phyloP scores from a whole-genome alignment of 2,113 vertebrate genomes.

The Geococcyx californianus region DNA sequence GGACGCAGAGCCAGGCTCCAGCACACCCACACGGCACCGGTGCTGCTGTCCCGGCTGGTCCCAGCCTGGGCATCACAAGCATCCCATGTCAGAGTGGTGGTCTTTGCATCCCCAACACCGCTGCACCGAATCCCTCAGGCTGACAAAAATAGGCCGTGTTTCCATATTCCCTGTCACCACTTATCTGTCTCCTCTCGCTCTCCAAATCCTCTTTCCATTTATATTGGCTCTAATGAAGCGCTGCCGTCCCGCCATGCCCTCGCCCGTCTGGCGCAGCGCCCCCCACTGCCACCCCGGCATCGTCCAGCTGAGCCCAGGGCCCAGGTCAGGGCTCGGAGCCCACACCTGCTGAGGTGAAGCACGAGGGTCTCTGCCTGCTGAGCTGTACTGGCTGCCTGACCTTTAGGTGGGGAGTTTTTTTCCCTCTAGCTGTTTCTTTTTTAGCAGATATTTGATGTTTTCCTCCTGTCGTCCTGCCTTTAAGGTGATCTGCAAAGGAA shows the following conservation, averaged over 20 bases:
- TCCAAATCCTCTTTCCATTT: slow-evolving; percentile 39
- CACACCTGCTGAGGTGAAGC: not conserved
- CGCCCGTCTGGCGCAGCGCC: not conserved
- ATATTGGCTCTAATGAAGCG: not conserved
- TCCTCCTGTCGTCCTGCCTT: not conserved
- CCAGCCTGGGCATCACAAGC: not conserved
- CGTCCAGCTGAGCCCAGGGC: too few species aligned
- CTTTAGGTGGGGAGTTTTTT: not conserved
- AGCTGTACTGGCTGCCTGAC: accelerated
- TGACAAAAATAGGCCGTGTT: not conserved
- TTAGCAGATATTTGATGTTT: not conserved
- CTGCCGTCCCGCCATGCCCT: not conserved
- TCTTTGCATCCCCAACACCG: not conserved
- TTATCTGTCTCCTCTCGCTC: not conserved
- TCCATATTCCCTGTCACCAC: not conserved
- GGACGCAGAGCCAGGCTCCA: not conserved
- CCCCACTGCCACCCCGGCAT: accelerated
- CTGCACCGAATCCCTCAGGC: not conserved
- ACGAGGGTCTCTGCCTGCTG: not conserved
- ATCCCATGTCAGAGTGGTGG: accelerated
- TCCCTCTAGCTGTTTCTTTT: not conserved
- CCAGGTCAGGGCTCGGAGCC: accelerated
- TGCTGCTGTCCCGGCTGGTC: not conserved
- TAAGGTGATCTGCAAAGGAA: not conserved
- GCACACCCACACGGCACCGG: accelerated